phyloP scores from a whole-genome alignment of 2,888 invertebrate species.

The Proisotoma minuta region DNA sequence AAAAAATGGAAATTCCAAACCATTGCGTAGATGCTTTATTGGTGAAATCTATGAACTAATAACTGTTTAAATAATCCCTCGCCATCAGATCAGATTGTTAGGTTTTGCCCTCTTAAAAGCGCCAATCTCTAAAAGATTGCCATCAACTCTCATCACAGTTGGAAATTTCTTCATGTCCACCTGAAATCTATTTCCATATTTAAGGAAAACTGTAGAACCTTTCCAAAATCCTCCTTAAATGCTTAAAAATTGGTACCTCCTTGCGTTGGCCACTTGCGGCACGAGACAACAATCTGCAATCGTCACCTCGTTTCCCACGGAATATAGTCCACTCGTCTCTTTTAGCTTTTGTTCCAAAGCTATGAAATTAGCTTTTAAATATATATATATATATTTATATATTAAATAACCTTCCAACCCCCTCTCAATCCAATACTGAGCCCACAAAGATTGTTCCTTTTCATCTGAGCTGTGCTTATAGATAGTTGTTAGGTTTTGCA shows the following conservation, averaged over 20 bases:
- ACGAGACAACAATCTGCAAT: constrained; percentile 91
- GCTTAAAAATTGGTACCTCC: too few relatives aligned
- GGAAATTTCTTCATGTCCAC: constrained; percentile 87
- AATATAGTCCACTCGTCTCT: constrained; percentile 77
- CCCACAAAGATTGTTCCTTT: constrained; percentile 35
- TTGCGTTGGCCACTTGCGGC: constrained; percentile 91
- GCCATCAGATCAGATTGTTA: too few relatives aligned
- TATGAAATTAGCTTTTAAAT: constrained; percentile 3
- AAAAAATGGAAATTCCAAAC: too few relatives aligned
- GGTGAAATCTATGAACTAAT: too few relatives aligned
- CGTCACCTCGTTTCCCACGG: constrained; percentile 88
- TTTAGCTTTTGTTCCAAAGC: constrained; percentile 35
- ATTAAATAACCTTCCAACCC: constrained; percentile 32
- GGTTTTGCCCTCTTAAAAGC: constrained; percentile 88
- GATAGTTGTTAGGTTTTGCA: constrained; percentile 65
- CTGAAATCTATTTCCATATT: too few relatives aligned
- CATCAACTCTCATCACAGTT: constrained; percentile 78
- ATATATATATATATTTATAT: neutral
- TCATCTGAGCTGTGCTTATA: constrained; percentile 23
- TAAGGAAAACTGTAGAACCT: too few relatives aligned
- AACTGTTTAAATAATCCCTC: too few relatives aligned
- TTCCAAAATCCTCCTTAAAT: too few relatives aligned
- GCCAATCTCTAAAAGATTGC: constrained; percentile 78
- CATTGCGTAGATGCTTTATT: too few relatives aligned
- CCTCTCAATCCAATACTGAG: constrained; percentile 37